Evolutionary conservation across 2,888 invertebrate species (phyloP).

Genomic region (Patella pellucida): DNA sequence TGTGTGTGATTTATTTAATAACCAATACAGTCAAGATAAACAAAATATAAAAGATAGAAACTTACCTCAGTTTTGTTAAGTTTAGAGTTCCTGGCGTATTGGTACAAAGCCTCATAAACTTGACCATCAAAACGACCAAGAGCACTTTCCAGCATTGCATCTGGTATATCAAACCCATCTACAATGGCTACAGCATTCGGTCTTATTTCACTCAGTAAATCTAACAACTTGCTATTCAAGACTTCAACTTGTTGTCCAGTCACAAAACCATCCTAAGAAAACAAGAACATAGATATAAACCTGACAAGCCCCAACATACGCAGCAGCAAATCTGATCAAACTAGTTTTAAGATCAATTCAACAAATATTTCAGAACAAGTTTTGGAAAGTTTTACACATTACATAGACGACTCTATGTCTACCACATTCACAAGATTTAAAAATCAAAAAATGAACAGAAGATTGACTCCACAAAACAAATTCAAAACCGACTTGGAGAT

Average conservation of each 20-base stretch:
- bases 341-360: too few species aligned
- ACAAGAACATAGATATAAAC: not conserved
- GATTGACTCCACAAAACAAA: too few species aligned
- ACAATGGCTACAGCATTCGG: constrained; percentile 92
- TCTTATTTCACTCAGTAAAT: constrained; percentile 80
- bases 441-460: too few species aligned
- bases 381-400: too few species aligned
- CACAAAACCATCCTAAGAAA: constrained; percentile 78
- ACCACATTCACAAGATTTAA: too few species aligned
- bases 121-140: constrained; percentile 72
- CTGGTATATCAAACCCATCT: constrained; percentile 85
- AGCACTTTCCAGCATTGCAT: constrained; percentile 69
- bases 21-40: not conserved
- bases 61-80: constrained; percentile 70
- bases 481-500: too few species aligned
- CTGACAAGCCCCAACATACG: too few species aligned
- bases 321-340: too few species aligned
- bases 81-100: constrained; percentile 71
- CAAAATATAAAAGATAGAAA: not conserved
- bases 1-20: not conserved
- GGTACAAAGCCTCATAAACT: constrained; percentile 71
- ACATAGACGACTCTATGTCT: too few species aligned
- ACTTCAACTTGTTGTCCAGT: constrained; percentile 69
- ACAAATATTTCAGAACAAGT: too few species aligned
- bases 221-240: constrained; percentile 81